These are phyloP conservation scores for Carassius auratus DNA, from an alignment of 2,113 vertebrate species.

Conservation along the genomic window DNA sequence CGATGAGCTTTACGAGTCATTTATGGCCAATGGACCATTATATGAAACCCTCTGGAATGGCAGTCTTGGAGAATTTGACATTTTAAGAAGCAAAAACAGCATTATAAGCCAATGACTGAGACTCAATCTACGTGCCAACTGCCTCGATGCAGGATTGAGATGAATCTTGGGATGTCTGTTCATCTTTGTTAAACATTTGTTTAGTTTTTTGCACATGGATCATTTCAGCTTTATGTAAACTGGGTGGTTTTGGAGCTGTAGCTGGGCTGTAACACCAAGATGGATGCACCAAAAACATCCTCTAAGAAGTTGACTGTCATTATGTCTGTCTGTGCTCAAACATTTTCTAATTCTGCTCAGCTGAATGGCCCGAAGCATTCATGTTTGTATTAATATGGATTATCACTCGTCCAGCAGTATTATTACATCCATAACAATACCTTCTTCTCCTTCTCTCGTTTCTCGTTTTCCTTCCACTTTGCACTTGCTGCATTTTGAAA, in stretches of 20 bases:
- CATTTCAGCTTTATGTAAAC: constrained; percentile 5
- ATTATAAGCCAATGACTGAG: constrained; percentile 13
- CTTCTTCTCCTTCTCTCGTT: too few relatives aligned
- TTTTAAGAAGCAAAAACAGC: constrained; percentile 21
- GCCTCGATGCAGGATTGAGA: constrained; percentile 35
- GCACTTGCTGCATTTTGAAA: constrained; percentile 59
- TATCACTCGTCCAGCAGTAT: constrained; percentile 39
- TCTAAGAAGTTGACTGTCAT: neutral
- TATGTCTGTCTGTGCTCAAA: constrained; percentile 30
- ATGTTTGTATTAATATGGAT: constrained; percentile 2
- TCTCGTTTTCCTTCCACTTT: constrained; percentile 12
- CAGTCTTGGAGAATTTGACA: neutral
- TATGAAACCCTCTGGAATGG: constrained; percentile 3
- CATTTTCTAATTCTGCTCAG: neutral
- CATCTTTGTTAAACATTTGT: constrained; percentile 8
- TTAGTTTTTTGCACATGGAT: constrained; percentile 54
- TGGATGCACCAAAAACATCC: neutral
- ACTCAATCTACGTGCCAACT: constrained; percentile 61
- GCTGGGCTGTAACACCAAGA: neutral
- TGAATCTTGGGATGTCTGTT: constrained; percentile 3
- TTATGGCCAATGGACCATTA: constrained; percentile 44
- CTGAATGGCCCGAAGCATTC: constrained; percentile 20
- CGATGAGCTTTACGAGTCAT: neutral
- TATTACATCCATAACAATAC: neutral
- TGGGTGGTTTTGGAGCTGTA: neutral